Conservation (phyloP, 2,888 invertebrate genomes). For the Elgonia sp. region DNA sequence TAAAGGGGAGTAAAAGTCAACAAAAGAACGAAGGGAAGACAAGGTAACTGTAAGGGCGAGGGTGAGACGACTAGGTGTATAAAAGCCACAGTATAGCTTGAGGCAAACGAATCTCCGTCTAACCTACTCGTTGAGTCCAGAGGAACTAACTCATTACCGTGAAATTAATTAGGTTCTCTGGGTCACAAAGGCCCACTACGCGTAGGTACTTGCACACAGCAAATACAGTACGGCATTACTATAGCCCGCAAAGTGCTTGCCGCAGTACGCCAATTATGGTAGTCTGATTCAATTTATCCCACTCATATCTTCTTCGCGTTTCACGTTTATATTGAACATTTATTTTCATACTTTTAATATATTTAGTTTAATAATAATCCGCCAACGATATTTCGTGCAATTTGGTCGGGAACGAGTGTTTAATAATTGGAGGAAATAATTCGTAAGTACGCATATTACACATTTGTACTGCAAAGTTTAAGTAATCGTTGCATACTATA, state of each 20-base stretch:
- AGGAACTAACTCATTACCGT: slow-evolving; percentile 83
- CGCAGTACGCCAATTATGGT: slow-evolving; percentile 75
- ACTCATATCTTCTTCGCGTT: slow-evolving; percentile 66
- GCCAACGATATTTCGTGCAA: slow-evolving; percentile 14
- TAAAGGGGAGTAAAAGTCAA: slow-evolving; percentile 77
- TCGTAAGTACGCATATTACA: slow-evolving; percentile 6
- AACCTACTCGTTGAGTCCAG: slow-evolving; percentile 80
- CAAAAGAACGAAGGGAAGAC: slow-evolving; percentile 76
- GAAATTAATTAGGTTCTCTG: slow-evolving; percentile 84
- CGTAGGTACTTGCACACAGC: slow-evolving; percentile 74
- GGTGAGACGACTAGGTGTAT: slow-evolving; percentile 74
- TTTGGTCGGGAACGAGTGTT: slow-evolving; percentile 30
- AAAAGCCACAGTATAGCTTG: slow-evolving; percentile 75
- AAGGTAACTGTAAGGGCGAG: slow-evolving; percentile 72
- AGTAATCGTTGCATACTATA: slow-evolving; percentile 26
- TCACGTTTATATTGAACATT: slow-evolving; percentile 69
- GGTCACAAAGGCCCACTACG: slow-evolving; percentile 83
- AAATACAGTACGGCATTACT: slow-evolving; percentile 77
- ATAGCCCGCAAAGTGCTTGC: slow-evolving; percentile 79
- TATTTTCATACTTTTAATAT: slow-evolving; percentile 66
- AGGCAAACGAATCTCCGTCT: slow-evolving; percentile 81
- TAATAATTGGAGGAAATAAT: slow-evolving; percentile 54
- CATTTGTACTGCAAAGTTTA: slow-evolving; percentile 11
- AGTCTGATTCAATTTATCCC: slow-evolving; percentile 74
- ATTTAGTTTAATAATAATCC: slow-evolving; percentile 57